phyloP scores from a whole-genome alignment of 2,888 invertebrate species.

The Hipparchia sbordonii region DNA sequence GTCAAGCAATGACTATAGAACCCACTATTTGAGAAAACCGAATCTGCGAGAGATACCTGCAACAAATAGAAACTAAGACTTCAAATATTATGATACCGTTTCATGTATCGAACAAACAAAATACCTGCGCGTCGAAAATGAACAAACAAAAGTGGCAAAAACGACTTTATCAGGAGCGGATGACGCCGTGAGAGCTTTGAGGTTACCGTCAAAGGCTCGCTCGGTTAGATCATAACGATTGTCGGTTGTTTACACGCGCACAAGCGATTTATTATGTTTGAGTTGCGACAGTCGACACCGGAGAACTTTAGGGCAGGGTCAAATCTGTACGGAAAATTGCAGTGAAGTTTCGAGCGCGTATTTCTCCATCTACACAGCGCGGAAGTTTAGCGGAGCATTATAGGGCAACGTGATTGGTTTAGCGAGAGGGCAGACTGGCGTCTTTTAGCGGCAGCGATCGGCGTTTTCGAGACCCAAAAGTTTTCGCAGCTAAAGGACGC shows the following conservation, averaged over 20 bases:
- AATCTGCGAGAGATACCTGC: neutral
- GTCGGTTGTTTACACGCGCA: constrained; percentile 51
- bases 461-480: no score
- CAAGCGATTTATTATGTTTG: constrained; percentile 67
- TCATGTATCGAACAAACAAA: constrained; percentile 31
- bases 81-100: constrained; percentile 11
- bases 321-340: neutral
- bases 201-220: constrained; percentile 47
- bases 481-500: no score
- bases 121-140: constrained; percentile 42
- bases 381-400: no score
- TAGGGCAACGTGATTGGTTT: no score
- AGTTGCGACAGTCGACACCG: constrained; percentile 48
- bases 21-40: neutral
- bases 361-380: no score
- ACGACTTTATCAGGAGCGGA: constrained; percentile 43
- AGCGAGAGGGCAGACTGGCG: no score
- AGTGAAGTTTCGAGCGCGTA: neutral
- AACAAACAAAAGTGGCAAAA: constrained; percentile 44
- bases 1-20: neutral
- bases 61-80: no score
- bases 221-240: constrained; percentile 56
- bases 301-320: constrained; percentile 31
- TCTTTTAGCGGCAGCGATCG: no score
- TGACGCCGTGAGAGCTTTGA: constrained; percentile 46